Base-by-base conservation (phyloP, 2,113 vertebrate genomes). In the Scopus umbretta region DNA sequence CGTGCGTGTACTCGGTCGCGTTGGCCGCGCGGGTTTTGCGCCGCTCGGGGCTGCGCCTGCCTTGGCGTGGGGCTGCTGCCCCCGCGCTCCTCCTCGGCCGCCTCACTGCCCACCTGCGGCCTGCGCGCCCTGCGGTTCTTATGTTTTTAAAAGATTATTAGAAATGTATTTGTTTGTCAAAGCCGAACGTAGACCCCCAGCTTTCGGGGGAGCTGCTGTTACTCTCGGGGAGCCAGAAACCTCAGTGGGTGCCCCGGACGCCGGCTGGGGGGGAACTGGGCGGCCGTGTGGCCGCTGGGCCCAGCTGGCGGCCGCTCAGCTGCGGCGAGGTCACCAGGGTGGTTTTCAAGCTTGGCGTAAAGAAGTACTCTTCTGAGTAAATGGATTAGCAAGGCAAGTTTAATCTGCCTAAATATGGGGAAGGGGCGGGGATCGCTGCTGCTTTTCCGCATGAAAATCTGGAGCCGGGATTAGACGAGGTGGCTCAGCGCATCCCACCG, bases 251-350 rank as follows among this genome's bases (percentile, higher is more conserved):
- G 25, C 5, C 29, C 11, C 1, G 2, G 32, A 7, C 4, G 13
- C 7, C 0, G 12, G 12, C 16, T 10, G 1, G 38, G 23, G 11
- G 1, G 14, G 3, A 11, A 42, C n/a, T 20, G 65, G 65, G 43
- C 5, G 1, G 81, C 45, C 34, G 0, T 1, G 52, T 9, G 34
- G 45, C 34, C 4, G 0, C 40, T 1, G 50, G 20, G 45, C 52
- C 13, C 13, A 1, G 16, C 16, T 2, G 25, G 10, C 5, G 7
- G 16, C 9, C 47, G 23, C 63, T 1, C 67, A 58, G 67, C 63
- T 42, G 75, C 23, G 11, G 30, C 42, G 8, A 0, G 30, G n/a
- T 53, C 29, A 49, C 19, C 19, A 1, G 36, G 13, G 19, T 27
- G n/a, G 56, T 16, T 61, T 34, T 20, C 36, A 20, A 20, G 19